These are phyloP conservation scores for Ctenopoma kingsleyae DNA, from an alignment of 2,797 vertebrate species.

Conservation along the genomic window DNA sequence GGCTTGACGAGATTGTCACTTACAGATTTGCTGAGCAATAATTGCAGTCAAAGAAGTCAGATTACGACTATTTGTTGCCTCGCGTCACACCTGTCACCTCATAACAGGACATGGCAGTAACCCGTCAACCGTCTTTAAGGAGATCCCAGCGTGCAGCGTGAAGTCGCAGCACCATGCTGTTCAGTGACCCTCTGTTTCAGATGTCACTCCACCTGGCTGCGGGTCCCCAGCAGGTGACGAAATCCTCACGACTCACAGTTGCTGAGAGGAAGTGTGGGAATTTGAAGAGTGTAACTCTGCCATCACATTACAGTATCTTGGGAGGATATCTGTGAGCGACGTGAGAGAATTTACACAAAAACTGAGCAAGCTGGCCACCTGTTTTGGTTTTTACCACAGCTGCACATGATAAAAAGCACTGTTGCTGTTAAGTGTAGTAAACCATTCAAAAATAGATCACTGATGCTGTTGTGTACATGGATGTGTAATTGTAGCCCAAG, in stretches of 20 bases:
- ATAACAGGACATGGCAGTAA: conserved; percentile 48
- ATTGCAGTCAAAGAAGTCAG: conserved; percentile 37
- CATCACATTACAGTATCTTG: background rate
- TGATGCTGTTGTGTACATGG: too few species aligned
- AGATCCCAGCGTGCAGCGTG: background rate
- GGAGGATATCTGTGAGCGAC: conserved; percentile 5
- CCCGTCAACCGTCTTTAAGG: conserved; percentile 17
- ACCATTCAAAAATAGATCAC: background rate
- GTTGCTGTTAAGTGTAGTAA: background rate
- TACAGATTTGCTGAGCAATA: conserved; percentile 10
- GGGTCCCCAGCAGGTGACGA: conserved; percentile 37
- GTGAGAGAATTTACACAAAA: conserved; percentile 14
- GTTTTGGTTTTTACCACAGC: background rate
- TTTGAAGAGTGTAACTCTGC: conserved; percentile 8
- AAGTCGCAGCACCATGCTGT: conserved; percentile 31
- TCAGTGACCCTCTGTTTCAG: conserved; percentile 36
- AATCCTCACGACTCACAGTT: conserved; percentile 28
- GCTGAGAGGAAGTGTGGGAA: conserved; percentile 32
- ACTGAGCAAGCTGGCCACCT: background rate
- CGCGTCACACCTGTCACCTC: conserved; percentile 47
- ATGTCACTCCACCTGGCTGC: conserved; percentile 18
- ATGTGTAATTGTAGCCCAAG: too few species aligned
- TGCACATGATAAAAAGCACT: background rate
- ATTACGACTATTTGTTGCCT: conserved; percentile 48
- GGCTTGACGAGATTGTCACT: background rate